These are phyloP conservation scores for Tauraco hartlaubi DNA, from an alignment of 2,797 vertebrate genomes.

Conservation along the genomic window DNA sequence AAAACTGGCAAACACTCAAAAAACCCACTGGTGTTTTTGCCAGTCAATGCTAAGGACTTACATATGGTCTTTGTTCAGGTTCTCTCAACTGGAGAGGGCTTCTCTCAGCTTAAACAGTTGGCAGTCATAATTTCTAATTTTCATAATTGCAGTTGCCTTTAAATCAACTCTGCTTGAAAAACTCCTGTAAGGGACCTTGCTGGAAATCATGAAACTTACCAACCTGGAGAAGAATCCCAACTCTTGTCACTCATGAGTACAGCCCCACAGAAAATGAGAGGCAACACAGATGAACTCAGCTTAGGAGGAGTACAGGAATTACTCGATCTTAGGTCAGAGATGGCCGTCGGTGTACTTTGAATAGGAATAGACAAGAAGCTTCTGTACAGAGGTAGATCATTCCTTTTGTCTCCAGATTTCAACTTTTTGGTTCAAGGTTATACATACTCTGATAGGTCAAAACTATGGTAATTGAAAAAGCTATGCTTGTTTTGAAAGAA, in stretches of 20 bases:
- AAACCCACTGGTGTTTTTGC: neutral
- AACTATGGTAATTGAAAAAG: neutral
- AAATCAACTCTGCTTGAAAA: neutral
- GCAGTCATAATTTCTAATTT: slow-evolving; percentile 13
- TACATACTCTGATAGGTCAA: neutral
- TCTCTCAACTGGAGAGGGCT: neutral
- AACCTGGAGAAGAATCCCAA: neutral
- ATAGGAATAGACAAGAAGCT: neutral
- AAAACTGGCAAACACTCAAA: neutral
- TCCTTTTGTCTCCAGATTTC: neutral
- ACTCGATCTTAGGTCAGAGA: neutral
- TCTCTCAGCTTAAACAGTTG: slow-evolving; percentile 4
- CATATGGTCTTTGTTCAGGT: neutral
- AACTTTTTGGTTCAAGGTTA: neutral
- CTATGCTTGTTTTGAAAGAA: neutral
- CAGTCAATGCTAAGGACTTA: neutral
- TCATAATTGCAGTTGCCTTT: slow-evolving; percentile 1
- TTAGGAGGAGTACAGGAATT: neutral
- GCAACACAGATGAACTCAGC: neutral
- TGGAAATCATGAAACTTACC: neutral
- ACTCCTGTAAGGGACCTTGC: neutral
- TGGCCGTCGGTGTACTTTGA: neutral
- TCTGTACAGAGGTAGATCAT: neutral
- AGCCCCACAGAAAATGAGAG: neutral
- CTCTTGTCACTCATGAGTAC: neutral